Evolutionary conservation across 2,797 vertebrate genomes (phyloP), one percentile per base, ranked within the genome.

Genomic region (Vespertilio murinus): DNA sequence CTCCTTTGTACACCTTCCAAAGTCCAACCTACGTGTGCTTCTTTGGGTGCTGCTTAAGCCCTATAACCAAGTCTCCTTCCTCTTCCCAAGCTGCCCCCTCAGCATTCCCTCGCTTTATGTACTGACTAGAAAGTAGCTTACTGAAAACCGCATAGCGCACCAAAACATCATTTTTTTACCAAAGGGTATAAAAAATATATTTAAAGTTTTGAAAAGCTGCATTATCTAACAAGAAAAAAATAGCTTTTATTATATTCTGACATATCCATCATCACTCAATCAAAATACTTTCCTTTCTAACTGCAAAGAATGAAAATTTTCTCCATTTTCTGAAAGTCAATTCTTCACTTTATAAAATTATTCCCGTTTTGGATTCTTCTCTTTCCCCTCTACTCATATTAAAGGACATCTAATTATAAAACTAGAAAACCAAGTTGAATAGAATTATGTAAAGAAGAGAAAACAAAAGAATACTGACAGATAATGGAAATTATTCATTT

Each of bases 261-360:
- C 16, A 83, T 38, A 81, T 80, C 56, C 84, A 75, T 92, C 84
- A 92, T 93, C 88, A 91, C 54, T 96, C 73, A 80, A 49, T 96
- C 92, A 96, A 94, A 97, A 92, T 79, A 83, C 67, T 89, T 93
- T 49, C 54, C 54, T 93, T 87, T 47, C 45, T 33, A 87, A 47
- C n/a, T 73, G 42, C n/a, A 75, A 96, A 97, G 95, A 98, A 96
- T 78, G 94, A 95, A 96, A 88, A 97, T 97, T 98, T 98, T 91
- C 93, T 94, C 90, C 96, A 96, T 96, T 97, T 95, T 96, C 65
- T 97, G 90, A 96, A 97, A 97, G 85, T 70, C 81, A 73, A 42
- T 94, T 90, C 69, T 97, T 96, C 88, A 59, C 83, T 93, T 96
- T 96, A 95, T 79, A 95, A 94, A 97, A 95, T 96, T 93, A 94